A percentile compares a stretch with the other conserved stretches of the same genome.
Evolutionary conservation across 1,140 invertebrate genomes (phyloP).

Genomic region (Euwallacea fornicatus): DNA sequence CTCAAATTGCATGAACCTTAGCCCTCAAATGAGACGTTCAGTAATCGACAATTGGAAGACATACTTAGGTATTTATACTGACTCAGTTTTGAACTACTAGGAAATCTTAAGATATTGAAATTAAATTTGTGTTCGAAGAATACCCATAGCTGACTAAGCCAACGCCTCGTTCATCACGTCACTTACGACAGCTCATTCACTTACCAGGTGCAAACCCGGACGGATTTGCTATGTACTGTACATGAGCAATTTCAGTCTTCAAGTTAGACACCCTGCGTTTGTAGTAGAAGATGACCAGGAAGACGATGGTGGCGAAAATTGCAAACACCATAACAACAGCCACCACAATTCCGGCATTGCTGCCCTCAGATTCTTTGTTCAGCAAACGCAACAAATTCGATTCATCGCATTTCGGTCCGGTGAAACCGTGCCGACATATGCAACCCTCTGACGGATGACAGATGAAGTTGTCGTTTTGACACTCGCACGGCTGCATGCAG

Average conservation of each 20-base stretch:
- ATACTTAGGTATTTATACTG: too few relatives aligned
- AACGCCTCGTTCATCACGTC: too few relatives aligned
- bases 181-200: not conserved
- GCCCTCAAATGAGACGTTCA: too few relatives aligned
- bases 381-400: slow-evolving; percentile 40
- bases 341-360: slow-evolving; percentile 54
- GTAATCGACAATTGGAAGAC: too few relatives aligned
- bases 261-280: slow-evolving; percentile 73
- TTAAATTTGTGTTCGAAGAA: too few relatives aligned
- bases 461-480: slow-evolving; percentile 73
- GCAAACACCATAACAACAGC: slow-evolving; percentile 68
- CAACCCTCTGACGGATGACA: slow-evolving; percentile 83
- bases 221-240: slow-evolving; percentile 86
- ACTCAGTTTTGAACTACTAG: too few relatives aligned
- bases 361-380: slow-evolving; percentile 15
- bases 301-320: slow-evolving; percentile 66
- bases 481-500: slow-evolving; percentile 80
- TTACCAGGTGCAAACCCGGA: slow-evolving; percentile 52
- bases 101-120: too few relatives aligned
- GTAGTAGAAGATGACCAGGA: slow-evolving; percentile 73
- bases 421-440: slow-evolving; percentile 75
- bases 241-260: slow-evolving; percentile 83
- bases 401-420: slow-evolving; percentile 64
- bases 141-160: too few relatives aligned
- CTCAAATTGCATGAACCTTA: too few relatives aligned